phyloP scores from a whole-genome alignment of 1,140 invertebrate genomes.

The Drosophila grimshawi region DNA sequence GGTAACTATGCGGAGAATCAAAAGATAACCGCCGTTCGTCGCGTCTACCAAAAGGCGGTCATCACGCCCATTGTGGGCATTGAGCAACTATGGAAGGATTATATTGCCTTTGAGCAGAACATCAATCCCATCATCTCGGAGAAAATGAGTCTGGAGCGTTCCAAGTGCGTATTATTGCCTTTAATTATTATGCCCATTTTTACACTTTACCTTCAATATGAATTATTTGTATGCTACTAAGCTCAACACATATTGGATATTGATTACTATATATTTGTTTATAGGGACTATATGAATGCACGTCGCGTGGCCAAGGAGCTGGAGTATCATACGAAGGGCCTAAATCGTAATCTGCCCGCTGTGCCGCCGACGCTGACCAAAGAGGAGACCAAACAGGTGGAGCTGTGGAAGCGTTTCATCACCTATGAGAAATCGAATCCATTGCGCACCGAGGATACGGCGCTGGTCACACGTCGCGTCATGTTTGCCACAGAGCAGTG shows the following conservation, averaged over 20 bases:
- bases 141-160: conserved; percentile 86
- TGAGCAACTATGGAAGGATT: conserved; percentile 99
- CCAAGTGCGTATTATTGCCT: conserved; percentile 59
- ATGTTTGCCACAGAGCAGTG: conserved; percentile 99
- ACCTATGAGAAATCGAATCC: conserved; percentile 99
- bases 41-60: conserved; percentile 97
- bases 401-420: conserved; percentile 99
- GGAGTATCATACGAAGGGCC: conserved; percentile 96
- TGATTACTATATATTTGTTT: not conserved
- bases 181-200: too few species aligned
- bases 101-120: conserved; percentile 96
- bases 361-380: conserved; percentile 95
- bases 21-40: conserved; percentile 98
- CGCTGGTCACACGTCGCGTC: conserved; percentile 95
- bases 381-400: conserved; percentile 98
- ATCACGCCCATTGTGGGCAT: conserved; percentile 99
- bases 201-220: too few species aligned
- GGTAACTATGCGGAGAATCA: conserved; percentile 99
- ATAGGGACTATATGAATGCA: conserved; percentile 98
- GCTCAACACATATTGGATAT: too few species aligned
- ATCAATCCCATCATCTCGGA: conserved; percentile 98
- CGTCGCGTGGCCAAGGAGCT: conserved; percentile 98
- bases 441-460: conserved; percentile 96
- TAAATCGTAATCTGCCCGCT: conserved; percentile 97
- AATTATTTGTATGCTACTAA: too few species aligned